These are phyloP conservation scores for Eupelmus urozonus DNA, from an alignment of 2,888 invertebrate genomes.

Conservation along the genomic window DNA sequence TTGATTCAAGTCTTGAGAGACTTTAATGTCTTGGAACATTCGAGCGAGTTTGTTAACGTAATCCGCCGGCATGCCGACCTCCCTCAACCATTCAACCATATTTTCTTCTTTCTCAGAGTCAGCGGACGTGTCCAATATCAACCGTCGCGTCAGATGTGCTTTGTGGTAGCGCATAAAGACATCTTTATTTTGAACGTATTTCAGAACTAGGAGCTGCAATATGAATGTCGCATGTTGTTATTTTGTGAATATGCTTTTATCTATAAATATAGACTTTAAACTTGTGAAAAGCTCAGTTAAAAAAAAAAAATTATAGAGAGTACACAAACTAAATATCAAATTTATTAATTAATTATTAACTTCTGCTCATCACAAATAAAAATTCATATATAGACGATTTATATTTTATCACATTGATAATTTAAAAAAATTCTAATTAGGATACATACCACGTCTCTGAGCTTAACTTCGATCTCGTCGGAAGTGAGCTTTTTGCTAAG, in stretches of 20 bases:
- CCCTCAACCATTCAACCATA: conserved; percentile 98
- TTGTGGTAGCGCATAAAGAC: conserved; percentile 99
- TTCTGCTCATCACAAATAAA: no score
- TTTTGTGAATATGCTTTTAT: no score
- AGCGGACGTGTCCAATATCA: conserved; percentile 98
- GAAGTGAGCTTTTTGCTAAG: conserved; percentile 96
- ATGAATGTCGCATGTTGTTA: no score
- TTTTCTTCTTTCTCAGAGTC: conserved; percentile 99
- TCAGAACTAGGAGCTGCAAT: conserved; percentile 92
- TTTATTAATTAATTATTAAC: no score
- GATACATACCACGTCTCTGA: conserved; percentile 89
- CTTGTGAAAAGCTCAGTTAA: no score
- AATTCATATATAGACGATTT: no score
- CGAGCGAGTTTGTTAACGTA: conserved; percentile 98
- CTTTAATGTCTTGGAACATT: conserved; percentile 99
- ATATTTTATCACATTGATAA: no score
- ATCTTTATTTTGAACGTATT: conserved; percentile 99
- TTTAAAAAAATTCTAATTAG: no score
- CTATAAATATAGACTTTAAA: no score
- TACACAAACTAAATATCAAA: no score
- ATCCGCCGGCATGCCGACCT: conserved; percentile 99
- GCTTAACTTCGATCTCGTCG: conserved; percentile 96
- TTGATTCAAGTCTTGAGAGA: conserved; percentile 95
- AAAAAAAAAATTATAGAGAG: no score
- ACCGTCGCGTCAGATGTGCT: conserved; percentile 95